Evolutionary conservation across 2,797 vertebrate genomes (phyloP).

Genomic region (Hemibagrus guttatus): DNA sequence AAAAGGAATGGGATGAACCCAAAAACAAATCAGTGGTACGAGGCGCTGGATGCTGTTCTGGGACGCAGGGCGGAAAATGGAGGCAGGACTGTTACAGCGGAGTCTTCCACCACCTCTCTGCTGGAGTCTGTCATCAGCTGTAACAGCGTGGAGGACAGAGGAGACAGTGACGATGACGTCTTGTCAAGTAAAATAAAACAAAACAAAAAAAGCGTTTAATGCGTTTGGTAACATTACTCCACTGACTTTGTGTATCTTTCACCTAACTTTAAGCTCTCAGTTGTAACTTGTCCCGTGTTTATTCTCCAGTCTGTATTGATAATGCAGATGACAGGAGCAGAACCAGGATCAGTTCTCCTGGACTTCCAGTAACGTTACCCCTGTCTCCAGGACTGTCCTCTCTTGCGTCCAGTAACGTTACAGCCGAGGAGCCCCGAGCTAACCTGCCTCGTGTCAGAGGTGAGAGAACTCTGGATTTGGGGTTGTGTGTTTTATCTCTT

Average conservation of each 20-base stretch:
- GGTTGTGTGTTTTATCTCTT: no score
- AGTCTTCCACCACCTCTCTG: neutral
- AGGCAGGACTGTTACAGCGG: neutral
- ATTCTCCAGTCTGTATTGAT: slow-evolving; percentile 7
- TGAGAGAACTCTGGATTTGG: neutral
- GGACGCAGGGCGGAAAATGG: slow-evolving; percentile 1
- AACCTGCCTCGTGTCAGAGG: neutral
- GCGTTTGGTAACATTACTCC: neutral
- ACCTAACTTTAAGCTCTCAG: neutral
- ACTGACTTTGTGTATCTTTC: neutral
- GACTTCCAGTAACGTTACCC: neutral
- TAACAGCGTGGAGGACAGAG: slow-evolving; percentile 5
- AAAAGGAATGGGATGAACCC: slow-evolving; percentile 1
- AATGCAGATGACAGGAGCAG: neutral
- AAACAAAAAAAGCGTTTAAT: no score
- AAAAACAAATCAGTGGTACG: slow-evolving; percentile 27
- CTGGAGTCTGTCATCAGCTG: slow-evolving; percentile 5
- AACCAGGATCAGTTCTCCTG: neutral
- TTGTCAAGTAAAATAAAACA: neutral
- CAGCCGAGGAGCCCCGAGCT: slow-evolving; percentile 10
- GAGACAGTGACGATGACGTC: neutral
- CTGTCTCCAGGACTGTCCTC: slow-evolving; percentile 24
- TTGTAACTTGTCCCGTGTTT: neutral
- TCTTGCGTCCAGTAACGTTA: slow-evolving; percentile 18
- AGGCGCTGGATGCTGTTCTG: slow-evolving; percentile 13